Percentiles rank a stretch among this genome's conserved stretches.
Evolutionary conservation across 1,140 invertebrate species (phyloP).

Genomic region (Trinorchestia longiramus): DNA sequence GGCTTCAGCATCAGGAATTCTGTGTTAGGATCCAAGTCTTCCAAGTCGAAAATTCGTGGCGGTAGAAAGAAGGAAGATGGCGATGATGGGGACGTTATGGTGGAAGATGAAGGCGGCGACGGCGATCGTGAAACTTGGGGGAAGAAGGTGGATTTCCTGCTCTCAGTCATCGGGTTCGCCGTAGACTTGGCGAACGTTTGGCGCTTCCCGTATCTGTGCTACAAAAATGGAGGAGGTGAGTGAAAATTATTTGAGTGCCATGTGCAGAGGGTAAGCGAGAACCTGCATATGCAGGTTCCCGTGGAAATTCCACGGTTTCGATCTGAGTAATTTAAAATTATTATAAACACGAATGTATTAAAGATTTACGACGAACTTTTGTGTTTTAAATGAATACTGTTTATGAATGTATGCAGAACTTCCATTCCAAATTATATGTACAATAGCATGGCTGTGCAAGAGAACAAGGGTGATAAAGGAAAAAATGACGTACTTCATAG

Average conservation of each 20-base stretch:
- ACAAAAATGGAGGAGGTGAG: slow-evolving; percentile 75
- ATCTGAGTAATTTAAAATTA: too few species aligned
- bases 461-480: too few species aligned
- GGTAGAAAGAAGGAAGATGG: slow-evolving; percentile 10
- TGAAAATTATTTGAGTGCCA: not conserved
- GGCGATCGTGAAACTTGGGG: slow-evolving; percentile 82
- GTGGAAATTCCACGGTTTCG: too few species aligned
- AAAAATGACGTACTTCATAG: too few species aligned
- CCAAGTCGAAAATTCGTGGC: not conserved
- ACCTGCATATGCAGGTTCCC: too few species aligned
- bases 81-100: not conserved
- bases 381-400: too few species aligned
- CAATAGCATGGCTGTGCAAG: too few species aligned
- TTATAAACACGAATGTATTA: too few species aligned
- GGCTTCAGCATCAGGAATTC: not conserved
- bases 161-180: slow-evolving; percentile 92
- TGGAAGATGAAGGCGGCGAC: slow-evolving; percentile 69
- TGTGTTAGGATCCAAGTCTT: not conserved
- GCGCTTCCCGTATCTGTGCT: slow-evolving; percentile 78
- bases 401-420: too few species aligned
- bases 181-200: slow-evolving; percentile 93
- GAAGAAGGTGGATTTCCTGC: slow-evolving; percentile 90
- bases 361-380: too few species aligned
- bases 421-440: too few species aligned
- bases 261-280: too few species aligned